Base-by-base conservation (phyloP, 2,888 invertebrate species). In the Drosophila ustulata region DNA sequence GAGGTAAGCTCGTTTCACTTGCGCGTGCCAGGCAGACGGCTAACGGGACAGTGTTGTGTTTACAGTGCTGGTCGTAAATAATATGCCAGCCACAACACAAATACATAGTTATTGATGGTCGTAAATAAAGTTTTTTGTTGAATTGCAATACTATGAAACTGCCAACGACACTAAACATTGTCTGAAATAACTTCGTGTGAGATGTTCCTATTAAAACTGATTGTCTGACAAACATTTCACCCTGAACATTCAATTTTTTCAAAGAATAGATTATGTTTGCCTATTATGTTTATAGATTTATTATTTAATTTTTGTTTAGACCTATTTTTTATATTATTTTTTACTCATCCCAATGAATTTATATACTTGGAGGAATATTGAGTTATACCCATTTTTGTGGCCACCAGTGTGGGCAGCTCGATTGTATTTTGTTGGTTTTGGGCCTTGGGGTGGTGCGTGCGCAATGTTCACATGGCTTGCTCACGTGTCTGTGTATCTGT, bases 1-100 rank as follows among this genome's bases (percentile, higher is more conserved):
- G 49, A 47, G 41, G 63, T 73, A 84, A 84, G 76, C 82, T 66
- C 66, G 71, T 68, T 78, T 78, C 70, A 84, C 84, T 79, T 85
- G 85, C 82, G 83, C 83, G 81, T 82, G 81, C 64, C 74, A 51
- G 51, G 41, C 76, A 66, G 47, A 41, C 55, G 41, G 13, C 43
- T 28, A 37, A 30, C 25, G 30, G 26, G 23, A 26, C 34, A 37
- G 6, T 18, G 39, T 7, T 32, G 9, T 55, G n/a, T 34, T 7
- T 37, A 82, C 78, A 84, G 58, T 74, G 64, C 41, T 56, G 75
- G 65, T 2, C 66, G 47, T 8, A 39, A 41, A 52, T 46, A 13
- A 25, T 28, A 45, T 45, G n/a, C 2, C 30, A 43, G 23, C 1
- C 11, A 2, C 11, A n/a, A 11, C 5, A 30, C 23, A 30, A 13